Evolutionary conservation across 2,113 vertebrate species (phyloP).

Genomic region (Thermophis baileyi): DNA sequence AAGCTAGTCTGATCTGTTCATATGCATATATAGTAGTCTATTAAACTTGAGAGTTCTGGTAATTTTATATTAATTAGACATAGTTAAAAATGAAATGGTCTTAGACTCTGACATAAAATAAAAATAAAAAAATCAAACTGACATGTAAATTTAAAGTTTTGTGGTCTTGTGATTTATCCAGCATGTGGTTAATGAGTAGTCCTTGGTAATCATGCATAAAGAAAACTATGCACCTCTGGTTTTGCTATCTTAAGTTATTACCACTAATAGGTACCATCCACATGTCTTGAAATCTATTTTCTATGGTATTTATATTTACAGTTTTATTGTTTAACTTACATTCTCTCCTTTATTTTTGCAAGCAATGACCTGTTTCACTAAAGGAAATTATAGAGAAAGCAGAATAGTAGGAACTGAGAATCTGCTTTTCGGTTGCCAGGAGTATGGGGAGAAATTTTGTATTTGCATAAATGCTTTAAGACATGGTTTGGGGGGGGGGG

Average conservation of each 20-base stretch:
- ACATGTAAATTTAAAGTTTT: conserved; percentile 25
- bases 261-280: not conserved
- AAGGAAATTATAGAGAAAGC: not conserved
- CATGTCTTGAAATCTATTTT: not conserved
- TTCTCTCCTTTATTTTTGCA: not conserved
- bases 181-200: conserved; percentile 39
- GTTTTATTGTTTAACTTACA: not conserved
- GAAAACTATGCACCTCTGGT: conserved; percentile 27
- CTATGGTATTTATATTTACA: not conserved
- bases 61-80: not conserved
- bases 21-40: not conserved
- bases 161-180: conserved; percentile 54
- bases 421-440: not conserved
- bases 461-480: not conserved
- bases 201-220: conserved; percentile 39
- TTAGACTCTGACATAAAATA: not conserved
- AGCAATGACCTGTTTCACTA: not conserved
- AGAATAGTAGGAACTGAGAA: not conserved
- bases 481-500: too few species aligned
- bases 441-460: not conserved
- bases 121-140: not conserved
- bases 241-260: conserved; percentile 11
- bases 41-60: not conserved
- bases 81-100: conserved; percentile 16
- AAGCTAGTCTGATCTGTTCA: not conserved